Percentiles rank a stretch among this genome's conserved stretches.
Conservation (phyloP, 2,797 vertebrate species). For the Dendrocincla fuliginosa region DNA sequence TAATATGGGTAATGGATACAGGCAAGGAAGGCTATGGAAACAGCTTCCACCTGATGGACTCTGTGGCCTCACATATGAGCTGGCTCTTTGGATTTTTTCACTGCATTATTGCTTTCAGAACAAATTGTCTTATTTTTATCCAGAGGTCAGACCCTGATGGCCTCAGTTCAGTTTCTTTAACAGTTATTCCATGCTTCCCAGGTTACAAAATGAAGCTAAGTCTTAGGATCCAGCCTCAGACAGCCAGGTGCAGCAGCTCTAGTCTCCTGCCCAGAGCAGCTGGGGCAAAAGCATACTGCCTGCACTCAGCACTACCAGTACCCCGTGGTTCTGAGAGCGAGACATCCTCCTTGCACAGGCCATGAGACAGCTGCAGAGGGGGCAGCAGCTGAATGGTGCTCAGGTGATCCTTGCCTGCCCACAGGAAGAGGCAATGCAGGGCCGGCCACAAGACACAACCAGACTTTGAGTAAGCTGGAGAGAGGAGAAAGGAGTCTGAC, state of each 20-base stretch:
- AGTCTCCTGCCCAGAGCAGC: not conserved
- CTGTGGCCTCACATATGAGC: not conserved
- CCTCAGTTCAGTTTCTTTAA: not conserved
- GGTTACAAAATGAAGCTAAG: not conserved
- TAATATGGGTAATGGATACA: conserved; percentile 17
- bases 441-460: not conserved
- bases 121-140: not conserved
- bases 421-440: fast-evolving
- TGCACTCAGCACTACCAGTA: not conserved
- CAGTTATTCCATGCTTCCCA: not conserved
- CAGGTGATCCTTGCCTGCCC: fast-evolving
- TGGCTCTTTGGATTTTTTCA: not conserved
- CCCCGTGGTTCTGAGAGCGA: fast-evolving
- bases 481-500: not conserved
- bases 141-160: not conserved
- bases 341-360: fast-evolving
- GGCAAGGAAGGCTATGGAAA: not conserved
- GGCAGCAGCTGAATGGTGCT: fast-evolving
- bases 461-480: not conserved
- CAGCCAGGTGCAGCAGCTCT: not conserved
- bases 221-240: not conserved
- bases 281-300: not conserved
- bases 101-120: not conserved
- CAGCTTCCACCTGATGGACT: not conserved
- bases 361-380: too few species aligned